phyloP scores from a whole-genome alignment of 2,888 invertebrate species.

The Brachypalpus laphriformis region DNA sequence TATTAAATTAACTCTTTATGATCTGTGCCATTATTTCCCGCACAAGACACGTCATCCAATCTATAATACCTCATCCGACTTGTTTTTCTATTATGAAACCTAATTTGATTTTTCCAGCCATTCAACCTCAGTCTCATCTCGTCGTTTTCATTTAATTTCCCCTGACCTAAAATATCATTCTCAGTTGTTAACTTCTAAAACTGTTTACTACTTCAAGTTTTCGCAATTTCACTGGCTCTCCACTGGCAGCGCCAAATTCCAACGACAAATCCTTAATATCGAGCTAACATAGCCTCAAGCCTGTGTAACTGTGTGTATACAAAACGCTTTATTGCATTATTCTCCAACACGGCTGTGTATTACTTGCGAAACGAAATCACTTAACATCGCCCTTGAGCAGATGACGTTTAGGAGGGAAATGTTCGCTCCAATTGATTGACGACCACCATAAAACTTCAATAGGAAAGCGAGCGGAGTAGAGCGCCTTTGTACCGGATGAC shows the following conservation, averaged over 20 bases:
- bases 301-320: conserved; percentile 32
- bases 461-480: background rate
- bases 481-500: conserved; percentile 56
- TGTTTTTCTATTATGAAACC: too few relatives aligned
- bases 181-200: conserved; percentile 31
- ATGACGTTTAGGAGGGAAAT: conserved; percentile 61
- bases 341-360: conserved; percentile 56
- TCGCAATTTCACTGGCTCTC: background rate
- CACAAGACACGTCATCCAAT: background rate
- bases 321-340: conserved; percentile 66
- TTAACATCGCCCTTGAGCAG: conserved; percentile 68
- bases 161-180: conserved; percentile 10
- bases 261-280: conserved; percentile 36
- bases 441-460: conserved; percentile 65
- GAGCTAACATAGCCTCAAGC: conserved; percentile 32
- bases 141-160: conserved; percentile 26
- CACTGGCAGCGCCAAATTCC: background rate
- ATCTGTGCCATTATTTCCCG: background rate
- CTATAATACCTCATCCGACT: background rate
- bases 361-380: conserved; percentile 67
- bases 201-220: conserved; percentile 10
- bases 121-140: background rate
- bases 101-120: conserved; percentile 19
- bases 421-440: conserved; percentile 69
- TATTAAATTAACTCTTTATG: background rate